A percentile compares a stretch with the other conserved stretches of the same genome.
These are phyloP conservation scores for Entosphenus tridentatus DNA, from an alignment of 2,113 vertebrate species.

Conservation along the genomic window DNA sequence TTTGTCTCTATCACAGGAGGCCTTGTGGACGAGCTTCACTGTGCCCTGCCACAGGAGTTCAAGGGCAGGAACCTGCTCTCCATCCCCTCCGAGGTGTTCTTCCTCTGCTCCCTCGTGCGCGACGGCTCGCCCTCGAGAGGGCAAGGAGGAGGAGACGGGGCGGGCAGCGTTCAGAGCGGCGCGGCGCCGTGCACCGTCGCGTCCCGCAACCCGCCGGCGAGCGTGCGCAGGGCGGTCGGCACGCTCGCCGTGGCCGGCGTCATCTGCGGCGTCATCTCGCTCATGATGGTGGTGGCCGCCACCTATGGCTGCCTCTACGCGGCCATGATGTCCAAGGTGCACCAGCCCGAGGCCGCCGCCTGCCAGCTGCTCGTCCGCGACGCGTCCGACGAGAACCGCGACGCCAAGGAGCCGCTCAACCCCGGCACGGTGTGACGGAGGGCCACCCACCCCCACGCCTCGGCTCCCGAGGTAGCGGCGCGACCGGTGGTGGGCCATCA, in stretches of 20 bases:
- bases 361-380: slow-evolving; percentile 86
- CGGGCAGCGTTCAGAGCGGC: slow-evolving; percentile 24
- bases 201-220: slow-evolving; percentile 54
- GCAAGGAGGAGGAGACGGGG: slow-evolving; percentile 23
- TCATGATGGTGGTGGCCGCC: slow-evolving; percentile 96
- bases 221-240: slow-evolving; percentile 75
- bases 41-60: slow-evolving; percentile 84
- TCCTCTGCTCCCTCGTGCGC: slow-evolving; percentile 57
- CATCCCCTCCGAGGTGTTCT: slow-evolving; percentile 95
- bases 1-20: slow-evolving; percentile 33
- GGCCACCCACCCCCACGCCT: no score
- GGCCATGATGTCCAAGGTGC: slow-evolving; percentile 94
- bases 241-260: slow-evolving; percentile 87
- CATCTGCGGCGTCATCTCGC: slow-evolving; percentile 80
- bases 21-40: slow-evolving; percentile 72
- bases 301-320: slow-evolving; percentile 94
- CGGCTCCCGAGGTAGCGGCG: no score
- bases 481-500: no score
- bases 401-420: neutral
- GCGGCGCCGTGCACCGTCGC: slow-evolving; percentile 22
- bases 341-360: slow-evolving; percentile 72
- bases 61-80: slow-evolving; percentile 72
- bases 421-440: neutral
- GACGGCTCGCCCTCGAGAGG: slow-evolving; percentile 43
- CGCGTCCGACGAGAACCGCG: slow-evolving; percentile 40